Evolutionary conservation across 2,113 vertebrate genomes (phyloP).

Genomic region (Hippocampus comes): DNA sequence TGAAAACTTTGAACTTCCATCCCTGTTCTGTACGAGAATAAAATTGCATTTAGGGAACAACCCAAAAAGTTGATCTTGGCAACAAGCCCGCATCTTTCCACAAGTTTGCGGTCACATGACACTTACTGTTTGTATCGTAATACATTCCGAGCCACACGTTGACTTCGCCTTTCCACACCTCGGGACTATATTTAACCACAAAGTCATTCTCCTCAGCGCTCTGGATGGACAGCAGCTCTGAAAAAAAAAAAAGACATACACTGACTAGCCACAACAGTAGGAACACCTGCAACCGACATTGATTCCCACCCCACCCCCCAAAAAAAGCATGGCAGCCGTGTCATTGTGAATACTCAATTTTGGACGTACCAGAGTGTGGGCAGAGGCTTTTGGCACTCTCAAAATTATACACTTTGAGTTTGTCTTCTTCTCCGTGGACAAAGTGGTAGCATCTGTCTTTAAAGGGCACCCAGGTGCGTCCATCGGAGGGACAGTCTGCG

Average conservation of each 20-base stretch:
- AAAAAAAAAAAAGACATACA: neutral
- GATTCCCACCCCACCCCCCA: too few species aligned
- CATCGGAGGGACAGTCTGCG: conserved; percentile 74
- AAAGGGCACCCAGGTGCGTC: conserved; percentile 72
- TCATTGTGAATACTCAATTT: too few species aligned
- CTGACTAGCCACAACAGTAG: neutral
- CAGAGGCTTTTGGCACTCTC: conserved; percentile 59
- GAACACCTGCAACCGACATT: neutral
- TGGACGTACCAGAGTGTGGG: conserved; percentile 51
- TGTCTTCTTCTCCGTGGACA: conserved; percentile 71
- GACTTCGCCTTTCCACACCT: conserved; percentile 68
- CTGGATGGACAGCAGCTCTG: conserved; percentile 69
- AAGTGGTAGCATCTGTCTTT: conserved; percentile 70
- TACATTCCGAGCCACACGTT: conserved; percentile 73
- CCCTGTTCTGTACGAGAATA: neutral
- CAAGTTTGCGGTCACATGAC: neutral
- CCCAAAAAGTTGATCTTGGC: neutral
- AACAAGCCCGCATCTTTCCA: neutral
- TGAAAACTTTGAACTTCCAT: neutral
- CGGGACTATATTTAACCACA: conserved; percentile 59
- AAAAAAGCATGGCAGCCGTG: too few species aligned
- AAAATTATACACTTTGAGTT: conserved; percentile 64
- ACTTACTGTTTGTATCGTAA: conserved; percentile 70
- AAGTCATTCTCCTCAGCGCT: conserved; percentile 67
- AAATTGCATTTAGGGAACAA: neutral